Conservation (phyloP, 2,888 invertebrate genomes). For the Epistrophe grossulariae region DNA sequence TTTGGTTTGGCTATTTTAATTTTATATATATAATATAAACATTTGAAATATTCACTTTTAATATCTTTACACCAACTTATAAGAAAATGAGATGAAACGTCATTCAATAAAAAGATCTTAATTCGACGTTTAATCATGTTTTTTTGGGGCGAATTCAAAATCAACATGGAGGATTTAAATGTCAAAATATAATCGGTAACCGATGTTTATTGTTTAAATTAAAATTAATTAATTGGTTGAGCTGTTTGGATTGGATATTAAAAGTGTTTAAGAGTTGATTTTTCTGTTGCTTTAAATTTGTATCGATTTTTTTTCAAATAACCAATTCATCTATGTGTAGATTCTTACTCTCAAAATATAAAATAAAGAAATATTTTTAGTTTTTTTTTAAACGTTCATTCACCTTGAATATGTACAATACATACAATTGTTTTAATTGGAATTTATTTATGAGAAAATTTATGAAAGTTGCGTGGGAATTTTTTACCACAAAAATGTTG, state of each 20-base stretch:
- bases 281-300: background rate
- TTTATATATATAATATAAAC: background rate
- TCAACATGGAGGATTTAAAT: no score
- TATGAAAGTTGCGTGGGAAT: background rate
- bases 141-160: background rate
- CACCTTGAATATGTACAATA: background rate
- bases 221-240: no score
- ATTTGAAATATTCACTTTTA: background rate
- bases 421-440: background rate
- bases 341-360: no score
- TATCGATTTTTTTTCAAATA: background rate
- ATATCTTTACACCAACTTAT: background rate
- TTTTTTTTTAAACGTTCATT: background rate
- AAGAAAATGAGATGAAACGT: background rate
- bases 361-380: background rate
- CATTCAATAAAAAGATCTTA: background rate
- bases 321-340: background rate
- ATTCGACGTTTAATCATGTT: background rate
- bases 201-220: no score
- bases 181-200: no score
- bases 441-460: background rate
- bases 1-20: constrained; percentile 6
- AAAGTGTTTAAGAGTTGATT: no score
- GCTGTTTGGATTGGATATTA: no score
- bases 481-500: background rate